Conservation (phyloP, 2,113 vertebrate genomes). For the Galbula dea region DNA sequence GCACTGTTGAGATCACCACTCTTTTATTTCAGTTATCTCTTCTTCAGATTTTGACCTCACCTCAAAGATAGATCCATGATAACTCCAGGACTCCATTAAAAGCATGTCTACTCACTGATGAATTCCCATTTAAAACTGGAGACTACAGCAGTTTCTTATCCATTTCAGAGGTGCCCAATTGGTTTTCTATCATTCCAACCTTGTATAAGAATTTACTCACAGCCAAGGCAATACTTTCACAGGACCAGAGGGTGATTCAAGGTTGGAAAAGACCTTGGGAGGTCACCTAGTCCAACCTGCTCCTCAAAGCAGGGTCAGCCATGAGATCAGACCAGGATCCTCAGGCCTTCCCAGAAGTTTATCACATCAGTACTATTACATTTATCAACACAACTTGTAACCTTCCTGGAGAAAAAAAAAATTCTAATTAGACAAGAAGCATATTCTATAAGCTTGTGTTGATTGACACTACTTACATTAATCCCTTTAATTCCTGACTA, state of each 20-base stretch:
- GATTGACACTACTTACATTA: constrained; percentile 51
- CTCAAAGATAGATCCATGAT: background rate
- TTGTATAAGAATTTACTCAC: background rate
- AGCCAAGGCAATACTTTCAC: background rate
- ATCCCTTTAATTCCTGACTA: constrained; percentile 60
- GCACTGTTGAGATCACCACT: background rate
- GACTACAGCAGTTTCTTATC: background rate
- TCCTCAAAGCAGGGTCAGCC: background rate
- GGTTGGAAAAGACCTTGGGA: background rate
- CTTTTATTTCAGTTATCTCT: background rate
- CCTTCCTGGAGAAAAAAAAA: background rate
- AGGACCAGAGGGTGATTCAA: background rate
- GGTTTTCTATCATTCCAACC: background rate
- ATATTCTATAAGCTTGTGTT: background rate
- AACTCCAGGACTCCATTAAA: background rate
- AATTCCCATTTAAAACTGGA: background rate
- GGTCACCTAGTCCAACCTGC: background rate
- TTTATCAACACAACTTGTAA: constrained; percentile 32
- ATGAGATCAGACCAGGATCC: background rate
- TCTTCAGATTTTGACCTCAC: background rate
- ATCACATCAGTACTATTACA: background rate
- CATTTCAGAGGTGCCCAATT: background rate
- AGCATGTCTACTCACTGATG: background rate
- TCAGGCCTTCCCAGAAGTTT: background rate
- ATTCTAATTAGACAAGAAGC: constrained; percentile 24